A percentile compares a stretch with the other conserved stretches of the same genome.
Conservation (phyloP, 2,113 vertebrate species). For the Eurystomus gularis region DNA sequence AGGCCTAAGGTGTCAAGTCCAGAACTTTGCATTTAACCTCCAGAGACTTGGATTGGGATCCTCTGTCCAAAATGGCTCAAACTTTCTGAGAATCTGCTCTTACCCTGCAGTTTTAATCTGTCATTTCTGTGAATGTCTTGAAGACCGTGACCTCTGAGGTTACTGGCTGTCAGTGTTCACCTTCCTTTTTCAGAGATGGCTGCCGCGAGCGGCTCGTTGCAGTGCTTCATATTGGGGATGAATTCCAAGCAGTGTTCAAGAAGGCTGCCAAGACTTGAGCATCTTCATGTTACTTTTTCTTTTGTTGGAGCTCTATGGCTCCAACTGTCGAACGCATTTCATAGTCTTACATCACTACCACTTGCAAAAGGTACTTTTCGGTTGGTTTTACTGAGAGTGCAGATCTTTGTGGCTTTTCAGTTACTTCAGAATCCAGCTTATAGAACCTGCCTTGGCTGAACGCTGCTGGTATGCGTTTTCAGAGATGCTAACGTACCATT, state of each 20-base stretch:
- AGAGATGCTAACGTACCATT: neutral
- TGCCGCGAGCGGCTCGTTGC: neutral
- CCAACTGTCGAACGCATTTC: neutral
- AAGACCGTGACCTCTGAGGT: neutral
- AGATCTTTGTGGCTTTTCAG: conserved; percentile 35
- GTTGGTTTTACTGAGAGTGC: neutral
- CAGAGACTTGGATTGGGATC: neutral
- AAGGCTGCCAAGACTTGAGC: neutral
- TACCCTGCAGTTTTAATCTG: neutral
- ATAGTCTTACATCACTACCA: neutral
- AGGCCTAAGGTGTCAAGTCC: neutral
- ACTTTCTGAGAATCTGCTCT: neutral
- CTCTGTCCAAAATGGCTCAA: neutral
- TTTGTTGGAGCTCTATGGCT: neutral
- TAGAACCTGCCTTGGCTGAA: neutral
- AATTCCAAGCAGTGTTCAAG: neutral
- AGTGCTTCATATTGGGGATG: neutral
- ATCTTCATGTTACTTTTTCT: neutral
- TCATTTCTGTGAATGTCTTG: neutral
- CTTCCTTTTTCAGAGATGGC: neutral
- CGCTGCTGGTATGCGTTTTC: neutral
- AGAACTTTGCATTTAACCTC: neutral
- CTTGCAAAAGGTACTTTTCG: neutral
- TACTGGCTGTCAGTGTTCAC: neutral
- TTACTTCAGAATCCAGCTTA: neutral